phyloP scores from a whole-genome alignment of 1,140 invertebrate genomes.

The Drosophila orena region DNA sequence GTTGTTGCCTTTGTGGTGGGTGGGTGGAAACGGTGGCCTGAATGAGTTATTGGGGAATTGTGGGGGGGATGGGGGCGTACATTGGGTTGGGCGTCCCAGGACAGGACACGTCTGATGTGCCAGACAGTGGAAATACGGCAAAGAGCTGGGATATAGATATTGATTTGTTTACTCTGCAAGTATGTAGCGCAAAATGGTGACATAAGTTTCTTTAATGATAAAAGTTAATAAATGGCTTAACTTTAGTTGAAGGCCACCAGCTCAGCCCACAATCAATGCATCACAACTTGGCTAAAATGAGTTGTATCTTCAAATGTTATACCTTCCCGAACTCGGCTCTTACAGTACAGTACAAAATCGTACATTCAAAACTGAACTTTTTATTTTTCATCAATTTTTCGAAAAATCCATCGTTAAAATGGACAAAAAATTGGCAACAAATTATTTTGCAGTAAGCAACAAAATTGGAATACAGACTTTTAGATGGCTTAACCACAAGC shows the following conservation, averaged over 20 bases:
- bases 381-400: neutral
- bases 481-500: neutral
- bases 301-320: too few species aligned
- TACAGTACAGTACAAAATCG: neutral
- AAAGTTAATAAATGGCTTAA: neutral
- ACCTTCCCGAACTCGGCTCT: neutral
- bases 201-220: neutral
- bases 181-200: neutral
- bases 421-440: neutral
- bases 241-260: neutral
- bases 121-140: neutral
- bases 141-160: conserved; percentile 18
- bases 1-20: conserved; percentile 25
- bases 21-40: conserved; percentile 44
- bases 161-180: conserved; percentile 18
- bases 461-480: neutral
- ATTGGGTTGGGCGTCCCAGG: neutral
- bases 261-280: too few species aligned
- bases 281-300: neutral
- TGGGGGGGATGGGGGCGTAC: neutral
- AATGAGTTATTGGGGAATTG: conserved; percentile 40
- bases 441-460: neutral
- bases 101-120: neutral
- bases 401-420: neutral
- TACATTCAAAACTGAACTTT: neutral